phyloP scores from a whole-genome alignment of 1,140 invertebrate genomes.

The Drosophila micromelanica region DNA sequence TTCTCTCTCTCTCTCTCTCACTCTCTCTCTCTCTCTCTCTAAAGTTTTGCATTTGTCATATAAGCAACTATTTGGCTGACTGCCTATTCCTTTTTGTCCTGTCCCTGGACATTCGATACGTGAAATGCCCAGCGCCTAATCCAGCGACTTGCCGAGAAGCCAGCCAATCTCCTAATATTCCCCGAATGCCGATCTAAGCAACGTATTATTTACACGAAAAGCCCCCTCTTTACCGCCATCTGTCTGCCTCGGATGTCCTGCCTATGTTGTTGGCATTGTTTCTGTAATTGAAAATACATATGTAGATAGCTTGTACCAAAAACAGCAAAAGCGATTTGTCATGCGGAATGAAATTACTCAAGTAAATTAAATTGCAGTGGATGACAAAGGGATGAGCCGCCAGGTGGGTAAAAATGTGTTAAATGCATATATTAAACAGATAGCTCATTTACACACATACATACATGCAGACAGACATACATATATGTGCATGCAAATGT shows the following conservation, averaged over 20 bases:
- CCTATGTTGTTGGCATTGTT: slow-evolving; percentile 5
- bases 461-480: too few relatives aligned
- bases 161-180: slow-evolving; percentile 12
- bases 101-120: slow-evolving; percentile 46
- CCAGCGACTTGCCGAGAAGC: slow-evolving; percentile 18
- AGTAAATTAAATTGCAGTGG: not conserved
- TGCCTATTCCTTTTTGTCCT: not conserved
- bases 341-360: not conserved
- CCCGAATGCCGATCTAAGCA: slow-evolving; percentile 6
- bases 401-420: not conserved
- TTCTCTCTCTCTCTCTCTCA: too few relatives aligned
- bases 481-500: too few relatives aligned
- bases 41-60: slow-evolving; percentile 53
- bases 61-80: slow-evolving; percentile 56
- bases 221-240: not conserved
- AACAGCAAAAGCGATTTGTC: not conserved
- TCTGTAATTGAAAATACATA: slow-evolving; percentile 3
- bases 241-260: not conserved
- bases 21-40: too few relatives aligned
- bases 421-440: not conserved
- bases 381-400: not conserved
- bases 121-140: slow-evolving; percentile 34
- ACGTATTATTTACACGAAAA: slow-evolving; percentile 32
- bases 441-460: too few relatives aligned
- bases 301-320: not conserved